Percentiles rank a stretch among this genome's conserved stretches.
These are phyloP conservation scores for Tachysurus fulvidraco DNA, from an alignment of 2,113 vertebrate genomes.

Conservation along the genomic window DNA sequence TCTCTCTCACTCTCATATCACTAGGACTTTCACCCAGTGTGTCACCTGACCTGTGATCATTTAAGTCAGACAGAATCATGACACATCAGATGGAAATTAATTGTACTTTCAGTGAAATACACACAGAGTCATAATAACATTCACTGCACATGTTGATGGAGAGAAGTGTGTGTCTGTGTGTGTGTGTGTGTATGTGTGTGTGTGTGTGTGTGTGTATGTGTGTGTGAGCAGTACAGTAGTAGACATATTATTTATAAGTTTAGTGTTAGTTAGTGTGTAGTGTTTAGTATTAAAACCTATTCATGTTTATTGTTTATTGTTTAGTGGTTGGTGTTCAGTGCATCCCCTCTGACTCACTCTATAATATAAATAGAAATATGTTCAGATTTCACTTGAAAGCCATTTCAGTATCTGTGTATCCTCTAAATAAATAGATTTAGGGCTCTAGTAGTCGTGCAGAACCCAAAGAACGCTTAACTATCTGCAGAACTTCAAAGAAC, in stretches of 20 bases:
- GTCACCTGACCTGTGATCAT: constrained; percentile 6
- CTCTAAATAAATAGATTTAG: too few species aligned
- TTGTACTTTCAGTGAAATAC: not conserved
- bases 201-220: not conserved
- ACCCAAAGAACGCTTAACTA: not conserved
- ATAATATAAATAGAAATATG: not conserved
- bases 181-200: not conserved
- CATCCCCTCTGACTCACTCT: constrained; percentile 6
- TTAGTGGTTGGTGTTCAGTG: not conserved
- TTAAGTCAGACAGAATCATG: not conserved
- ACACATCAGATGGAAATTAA: not conserved
- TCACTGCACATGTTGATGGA: not conserved
- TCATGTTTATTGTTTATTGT: not conserved
- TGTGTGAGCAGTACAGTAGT: not conserved
- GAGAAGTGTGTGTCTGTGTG: not conserved
- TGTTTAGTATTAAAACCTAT: not conserved
- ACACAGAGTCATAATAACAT: not conserved
- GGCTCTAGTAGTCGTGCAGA: not conserved
- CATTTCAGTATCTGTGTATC: not conserved
- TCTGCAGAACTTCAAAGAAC: not conserved
- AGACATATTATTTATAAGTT: not conserved
- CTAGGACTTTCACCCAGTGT: not conserved
- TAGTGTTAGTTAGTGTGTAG: not conserved
- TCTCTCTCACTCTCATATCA: not conserved
- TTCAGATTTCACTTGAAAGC: not conserved